These are phyloP conservation scores for Doris montereyensis DNA, from an alignment of 2,888 invertebrate genomes.

Conservation along the genomic window DNA sequence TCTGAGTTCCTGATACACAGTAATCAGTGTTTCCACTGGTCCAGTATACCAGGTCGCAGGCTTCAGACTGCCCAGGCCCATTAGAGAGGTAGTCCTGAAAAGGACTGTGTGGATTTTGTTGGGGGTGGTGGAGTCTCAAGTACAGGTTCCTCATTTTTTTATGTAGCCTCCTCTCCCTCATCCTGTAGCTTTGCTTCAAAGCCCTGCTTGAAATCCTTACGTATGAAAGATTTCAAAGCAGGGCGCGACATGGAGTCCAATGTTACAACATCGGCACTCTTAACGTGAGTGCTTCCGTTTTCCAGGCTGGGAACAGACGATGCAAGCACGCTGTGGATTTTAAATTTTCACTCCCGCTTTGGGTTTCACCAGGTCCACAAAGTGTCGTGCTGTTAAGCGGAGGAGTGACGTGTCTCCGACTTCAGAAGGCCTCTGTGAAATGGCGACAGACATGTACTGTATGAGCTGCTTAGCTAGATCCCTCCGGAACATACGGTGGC, in stretches of 20 bases:
- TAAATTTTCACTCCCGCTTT: neutral
- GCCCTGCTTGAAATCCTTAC: too few species aligned
- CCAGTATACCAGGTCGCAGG: too few species aligned
- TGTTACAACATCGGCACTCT: neutral
- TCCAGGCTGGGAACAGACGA: neutral
- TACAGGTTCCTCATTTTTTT: too few species aligned
- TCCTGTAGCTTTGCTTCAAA: too few species aligned
- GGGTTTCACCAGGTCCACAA: neutral
- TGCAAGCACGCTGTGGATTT: neutral
- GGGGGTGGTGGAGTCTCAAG: too few species aligned
- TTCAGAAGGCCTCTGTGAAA: neutral
- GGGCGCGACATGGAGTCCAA: neutral
- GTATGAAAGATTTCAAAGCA: conserved; percentile 1
- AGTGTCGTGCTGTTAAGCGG: conserved; percentile 2
- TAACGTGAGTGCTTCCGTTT: neutral
- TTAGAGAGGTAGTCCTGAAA: too few species aligned
- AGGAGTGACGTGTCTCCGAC: neutral
- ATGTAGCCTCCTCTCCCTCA: too few species aligned
- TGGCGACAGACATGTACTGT: neutral
- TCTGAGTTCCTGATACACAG: too few species aligned
- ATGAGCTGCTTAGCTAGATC: neutral
- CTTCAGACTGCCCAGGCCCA: too few species aligned
- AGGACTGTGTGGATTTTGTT: too few species aligned
- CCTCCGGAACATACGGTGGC: neutral
- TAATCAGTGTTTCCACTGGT: too few species aligned